Base-by-base conservation (phyloP, 2,888 invertebrate genomes). In the Ormia ochracea region DNA sequence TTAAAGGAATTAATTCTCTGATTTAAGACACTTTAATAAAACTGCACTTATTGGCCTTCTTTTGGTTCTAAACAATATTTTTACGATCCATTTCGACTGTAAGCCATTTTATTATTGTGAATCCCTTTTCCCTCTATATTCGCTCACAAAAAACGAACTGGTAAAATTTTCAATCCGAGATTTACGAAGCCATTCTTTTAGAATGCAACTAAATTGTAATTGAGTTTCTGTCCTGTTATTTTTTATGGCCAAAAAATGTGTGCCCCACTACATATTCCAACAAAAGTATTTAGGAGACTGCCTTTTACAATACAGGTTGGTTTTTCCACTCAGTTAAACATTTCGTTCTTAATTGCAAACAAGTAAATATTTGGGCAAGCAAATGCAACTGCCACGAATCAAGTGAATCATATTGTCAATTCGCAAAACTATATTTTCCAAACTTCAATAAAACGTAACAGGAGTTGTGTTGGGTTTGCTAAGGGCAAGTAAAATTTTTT, bases 241-340 rank as follows among this genome's bases (percentile, higher is more conserved):
- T 17, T 19, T 41, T 41, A 23, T 45, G 31, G 4, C 4, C 1
- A 1, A 0, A 52, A 70, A 58, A 61, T 54, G 43, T 31, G 38
- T 33, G 33, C 31, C 38, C 59, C 10, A 48, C 48, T 45, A 45
- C 45, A 17, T 48, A 43, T n/a, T 68, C 21, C 54, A 54, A 50
- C 19, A 69, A 45, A 14, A 48, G 31, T 36, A 70, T 58, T 59
- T 70, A 48, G 69, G 33, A 38, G 41, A 61, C 52, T 59, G 59
- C 50, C 70, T 61, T 59, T 59, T 38, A 33, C 4, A 9, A 52
- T 28, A 38, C 38, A n/a, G 36, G 26, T 65, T 28, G 19, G 36
- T 36, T 38, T 65, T 50, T 26, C 50, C 28, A 26, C 26, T 26
- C 10, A 9, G 21, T 45, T 41, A 54, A 1, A 17, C n/a, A 19